Percentiles rank a stretch among this genome's conserved stretches.
Conservation (phyloP, 2,888 invertebrate species). For the Tipula lateralis region DNA sequence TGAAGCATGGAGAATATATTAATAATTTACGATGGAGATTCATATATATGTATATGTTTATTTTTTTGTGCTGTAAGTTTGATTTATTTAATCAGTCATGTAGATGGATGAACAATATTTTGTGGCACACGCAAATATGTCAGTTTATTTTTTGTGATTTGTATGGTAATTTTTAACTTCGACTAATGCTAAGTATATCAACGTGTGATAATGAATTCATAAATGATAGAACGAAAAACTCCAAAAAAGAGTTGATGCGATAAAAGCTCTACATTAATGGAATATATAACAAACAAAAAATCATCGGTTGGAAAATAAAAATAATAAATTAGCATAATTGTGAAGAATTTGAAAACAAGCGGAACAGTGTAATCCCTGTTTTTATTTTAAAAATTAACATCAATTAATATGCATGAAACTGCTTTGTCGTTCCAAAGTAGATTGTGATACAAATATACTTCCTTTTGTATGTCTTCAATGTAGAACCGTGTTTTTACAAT, state of each 20-base stretch:
- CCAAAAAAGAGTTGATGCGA: background rate
- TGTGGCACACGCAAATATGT: too few relatives aligned
- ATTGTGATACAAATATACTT: background rate
- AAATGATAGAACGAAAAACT: background rate
- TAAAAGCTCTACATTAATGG: background rate
- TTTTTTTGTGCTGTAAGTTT: too few relatives aligned
- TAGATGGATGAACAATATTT: too few relatives aligned
- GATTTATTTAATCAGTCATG: too few relatives aligned
- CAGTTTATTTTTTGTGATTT: too few relatives aligned
- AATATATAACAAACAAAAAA: background rate
- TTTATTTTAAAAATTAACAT: background rate
- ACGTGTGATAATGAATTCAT: too few relatives aligned
- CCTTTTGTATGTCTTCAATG: background rate
- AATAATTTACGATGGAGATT: too few relatives aligned
- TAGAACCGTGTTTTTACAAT: background rate
- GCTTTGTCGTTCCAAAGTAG: background rate
- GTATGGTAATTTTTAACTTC: too few relatives aligned
- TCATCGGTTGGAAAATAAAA: background rate
- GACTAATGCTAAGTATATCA: too few relatives aligned
- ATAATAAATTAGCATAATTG: background rate
- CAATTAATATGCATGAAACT: background rate
- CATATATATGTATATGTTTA: too few relatives aligned
- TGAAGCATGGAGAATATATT: too few relatives aligned
- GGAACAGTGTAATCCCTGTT: background rate
- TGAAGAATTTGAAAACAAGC: background rate